Evolutionary conservation across 35 echinoderm and acorn worm genomes (phyloP).

Genomic region (Apostichopus japonicus): DNA sequence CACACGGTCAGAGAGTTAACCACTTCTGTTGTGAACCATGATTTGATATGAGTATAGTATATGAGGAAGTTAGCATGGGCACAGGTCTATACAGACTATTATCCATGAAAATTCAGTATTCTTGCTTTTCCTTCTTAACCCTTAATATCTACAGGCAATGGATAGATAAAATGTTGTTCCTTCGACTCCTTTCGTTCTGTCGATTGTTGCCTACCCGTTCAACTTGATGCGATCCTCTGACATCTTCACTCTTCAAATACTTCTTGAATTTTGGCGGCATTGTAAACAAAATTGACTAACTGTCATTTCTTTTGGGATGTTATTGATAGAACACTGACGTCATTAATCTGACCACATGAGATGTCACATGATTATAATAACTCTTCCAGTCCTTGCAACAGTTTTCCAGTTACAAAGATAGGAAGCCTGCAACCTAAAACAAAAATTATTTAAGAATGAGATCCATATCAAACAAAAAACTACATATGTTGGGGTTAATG

Average conservation of each 20-base stretch:
- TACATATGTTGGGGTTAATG: no score
- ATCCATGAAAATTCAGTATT: no score
- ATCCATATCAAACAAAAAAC: no score
- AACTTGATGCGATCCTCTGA: constrained; percentile 28
- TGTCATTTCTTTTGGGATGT: background rate
- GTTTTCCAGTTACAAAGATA: background rate
- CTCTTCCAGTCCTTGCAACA: background rate
- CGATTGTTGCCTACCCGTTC: constrained; percentile 25
- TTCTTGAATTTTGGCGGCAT: constrained; percentile 51
- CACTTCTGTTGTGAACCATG: no score
- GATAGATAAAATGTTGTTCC: no score
- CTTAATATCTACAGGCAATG: no score
- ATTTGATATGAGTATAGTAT: no score
- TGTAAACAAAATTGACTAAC: background rate
- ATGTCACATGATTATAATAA: background rate
- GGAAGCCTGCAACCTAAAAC: background rate
- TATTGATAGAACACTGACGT: background rate
- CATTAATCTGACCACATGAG: background rate
- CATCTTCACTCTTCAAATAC: constrained; percentile 35
- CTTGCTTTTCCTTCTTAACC: no score
- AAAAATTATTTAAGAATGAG: background rate
- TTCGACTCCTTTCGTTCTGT: no score
- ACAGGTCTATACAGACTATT: no score
- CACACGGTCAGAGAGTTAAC: no score
- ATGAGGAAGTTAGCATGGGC: no score